A percentile compares a stretch with the other conserved stretches of the same genome.
Evolutionary conservation across 2,888 invertebrate genomes (phyloP).

Genomic region (Xanthorhoe designata): DNA sequence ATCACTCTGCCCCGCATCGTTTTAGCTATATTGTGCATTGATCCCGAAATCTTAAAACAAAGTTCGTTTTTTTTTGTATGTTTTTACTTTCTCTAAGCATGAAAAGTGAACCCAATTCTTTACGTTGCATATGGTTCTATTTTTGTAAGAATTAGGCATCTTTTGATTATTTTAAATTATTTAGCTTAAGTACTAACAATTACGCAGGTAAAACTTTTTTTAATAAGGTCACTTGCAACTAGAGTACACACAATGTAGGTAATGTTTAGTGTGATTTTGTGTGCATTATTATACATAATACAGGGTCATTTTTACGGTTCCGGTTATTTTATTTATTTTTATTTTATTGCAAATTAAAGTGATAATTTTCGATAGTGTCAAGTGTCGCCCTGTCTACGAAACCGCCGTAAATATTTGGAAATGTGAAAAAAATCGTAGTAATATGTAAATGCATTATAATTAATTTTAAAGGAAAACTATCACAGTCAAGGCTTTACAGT

Average conservation of each 20-base stretch:
- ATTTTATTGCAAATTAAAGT: no score
- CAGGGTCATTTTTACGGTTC: no score
- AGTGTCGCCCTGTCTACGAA: no score
- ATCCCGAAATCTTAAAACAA: conserved; percentile 4
- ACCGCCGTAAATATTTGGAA: no score
- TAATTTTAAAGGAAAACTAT: no score
- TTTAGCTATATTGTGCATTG: conserved; percentile 14
- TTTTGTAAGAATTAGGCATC: conserved; percentile 14
- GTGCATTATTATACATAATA: conserved; percentile 44
- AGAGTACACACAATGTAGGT: conserved; percentile 45
- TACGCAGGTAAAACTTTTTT: conserved; percentile 5
- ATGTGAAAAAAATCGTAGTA: no score
- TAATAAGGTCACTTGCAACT: conserved; percentile 44
- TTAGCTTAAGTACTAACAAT: background rate
- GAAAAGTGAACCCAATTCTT: conserved; percentile 15
- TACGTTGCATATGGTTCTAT: conserved; percentile 16
- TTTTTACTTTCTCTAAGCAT: conserved; percentile 25
- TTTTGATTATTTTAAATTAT: conserved; percentile 8
- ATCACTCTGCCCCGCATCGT: conserved; percentile 17
- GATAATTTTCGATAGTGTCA: no score
- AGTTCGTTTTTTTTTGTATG: conserved; percentile 11
- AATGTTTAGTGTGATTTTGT: conserved; percentile 51
- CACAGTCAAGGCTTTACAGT: no score
- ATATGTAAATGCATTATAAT: no score
- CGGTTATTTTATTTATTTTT: no score